Evolutionary conservation across 1,140 invertebrate genomes (phyloP), one percentile per base, ranked within the genome.

Genomic region (Macrobrachium rosenbergii): DNA sequence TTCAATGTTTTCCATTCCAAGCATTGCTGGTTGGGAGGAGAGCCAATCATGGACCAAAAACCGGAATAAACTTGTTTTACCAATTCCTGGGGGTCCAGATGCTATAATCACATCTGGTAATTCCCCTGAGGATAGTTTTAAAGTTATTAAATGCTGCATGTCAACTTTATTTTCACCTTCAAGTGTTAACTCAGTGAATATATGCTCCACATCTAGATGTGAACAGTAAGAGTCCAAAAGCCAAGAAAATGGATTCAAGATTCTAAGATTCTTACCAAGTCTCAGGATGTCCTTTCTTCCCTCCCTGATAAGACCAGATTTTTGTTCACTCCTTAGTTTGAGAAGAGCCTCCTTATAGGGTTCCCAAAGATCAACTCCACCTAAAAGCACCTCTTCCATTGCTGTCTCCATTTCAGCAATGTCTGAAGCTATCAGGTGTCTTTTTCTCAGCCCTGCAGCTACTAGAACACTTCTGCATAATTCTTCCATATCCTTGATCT

Each of bases 231-330:
- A 16, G 23, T 72, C 69, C 16, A 72, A 23, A 28, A 72, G 69
- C 69, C 69, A 72, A 28, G 69, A 23, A 72, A 72, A 72, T 28
- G 69, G 69, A 72, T 72, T 72, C 23, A 72, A 43, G 21, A 28
- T 72, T 28, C 37, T 23, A 21, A 72, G 10, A 6, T 43, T 72
- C 69, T 23, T 23, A 28, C 23, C 23, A 28, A 72, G 69, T 14
- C 6, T 72, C 37, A 14, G 23, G 19, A 72, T 43, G 23, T 72
- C 69, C 21, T 72, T 72, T 72, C 37, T 72, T 23, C 69, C 69
- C 21, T 72, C 69, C 21, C 69, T 72, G 0, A 72, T 17, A 14
- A 72, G 23, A 37, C 28, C 37, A 23, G 23, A 10, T 23, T 5
- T 28, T 43, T 72, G 16, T 72, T 72, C 23, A 16, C 21, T 23